Percentiles rank a stretch among this genome's conserved stretches.
Conservation (phyloP, 2,113 vertebrate species). For the Alligator mississippiensis region DNA sequence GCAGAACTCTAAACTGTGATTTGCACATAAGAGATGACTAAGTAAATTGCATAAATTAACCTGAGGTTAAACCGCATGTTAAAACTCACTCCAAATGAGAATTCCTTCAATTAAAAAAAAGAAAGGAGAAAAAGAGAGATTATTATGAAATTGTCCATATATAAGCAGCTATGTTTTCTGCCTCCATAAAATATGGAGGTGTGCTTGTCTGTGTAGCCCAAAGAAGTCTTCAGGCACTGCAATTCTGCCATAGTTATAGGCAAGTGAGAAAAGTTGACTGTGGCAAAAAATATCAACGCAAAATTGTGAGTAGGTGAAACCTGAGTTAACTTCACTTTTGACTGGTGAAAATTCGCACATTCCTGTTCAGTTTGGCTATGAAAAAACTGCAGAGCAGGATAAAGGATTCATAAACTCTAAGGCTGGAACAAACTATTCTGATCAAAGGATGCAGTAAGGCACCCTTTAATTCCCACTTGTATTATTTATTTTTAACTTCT, state of each 20-base stretch:
- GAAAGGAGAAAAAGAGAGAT: not conserved
- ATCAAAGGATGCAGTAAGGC: not conserved
- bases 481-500: not conserved
- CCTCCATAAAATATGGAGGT: not conserved
- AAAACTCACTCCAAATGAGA: not conserved
- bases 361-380: not conserved
- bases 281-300: not conserved
- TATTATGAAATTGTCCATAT: not conserved
- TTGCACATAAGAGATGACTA: not conserved
- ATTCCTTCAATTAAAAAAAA: not conserved
- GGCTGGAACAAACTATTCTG: not conserved
- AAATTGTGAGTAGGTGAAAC: not conserved
- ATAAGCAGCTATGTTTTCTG: not conserved
- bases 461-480: not conserved
- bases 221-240: not conserved
- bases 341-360: not conserved
- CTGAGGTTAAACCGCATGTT: not conserved
- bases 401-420: not conserved
- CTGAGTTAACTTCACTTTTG: not conserved
- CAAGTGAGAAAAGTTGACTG: not conserved
- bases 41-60: not conserved
- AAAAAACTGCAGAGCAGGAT: not conserved
- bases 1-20: not conserved
- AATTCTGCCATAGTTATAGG: not conserved
- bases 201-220: not conserved